Evolutionary conservation across 1,140 invertebrate genomes (phyloP), one percentile per base, ranked within the genome.

Genomic region (Pomacea maculata): DNA sequence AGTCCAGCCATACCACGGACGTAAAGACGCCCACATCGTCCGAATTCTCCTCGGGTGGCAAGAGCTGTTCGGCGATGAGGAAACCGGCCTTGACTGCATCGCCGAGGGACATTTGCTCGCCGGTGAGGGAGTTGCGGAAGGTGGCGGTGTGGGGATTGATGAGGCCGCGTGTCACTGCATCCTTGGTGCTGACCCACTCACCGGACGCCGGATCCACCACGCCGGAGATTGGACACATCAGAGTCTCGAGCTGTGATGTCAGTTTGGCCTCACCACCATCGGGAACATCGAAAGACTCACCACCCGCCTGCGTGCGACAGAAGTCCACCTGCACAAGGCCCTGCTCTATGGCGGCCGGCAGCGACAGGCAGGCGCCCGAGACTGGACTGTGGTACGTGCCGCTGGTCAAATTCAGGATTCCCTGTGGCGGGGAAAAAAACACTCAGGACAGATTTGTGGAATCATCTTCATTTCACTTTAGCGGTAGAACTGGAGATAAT

Each of bases 301-400:
- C 86, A 77, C 86, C 86, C 17, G 83, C 65, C 17, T 84, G 63
- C 68, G 84, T 74, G 72, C 88, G 85, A 55, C 82, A 81, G 78
- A 84, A 86, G 67, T 89, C 87, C 57, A 86, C 89, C 15, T 81
- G 68, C 80, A 97, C 93, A 81, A 96, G 91, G 84, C 95, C 96
- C 86, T 94, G 95, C 61, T 94, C 93, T 73, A 97, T 91, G 65
- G 97, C 97, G 81, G 94, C 94, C 89, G 98, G 97, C 83, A 98
- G 88, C 19, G 93, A 95, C 2, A 98, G 87, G 7, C 93, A 90
- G 84, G 96, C 94, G 74, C 96, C 96, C 80, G 94, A 94, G 87
- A 95, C 93, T 14, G 95, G 95, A 93, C 98, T 95, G 73, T 78
- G 92, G 70, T 91, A 92, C 1, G 85, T 86, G 9, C 96, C 95